phyloP scores from a whole-genome alignment of 2,888 invertebrate genomes.

The Mesorhabditis spiculigera region DNA sequence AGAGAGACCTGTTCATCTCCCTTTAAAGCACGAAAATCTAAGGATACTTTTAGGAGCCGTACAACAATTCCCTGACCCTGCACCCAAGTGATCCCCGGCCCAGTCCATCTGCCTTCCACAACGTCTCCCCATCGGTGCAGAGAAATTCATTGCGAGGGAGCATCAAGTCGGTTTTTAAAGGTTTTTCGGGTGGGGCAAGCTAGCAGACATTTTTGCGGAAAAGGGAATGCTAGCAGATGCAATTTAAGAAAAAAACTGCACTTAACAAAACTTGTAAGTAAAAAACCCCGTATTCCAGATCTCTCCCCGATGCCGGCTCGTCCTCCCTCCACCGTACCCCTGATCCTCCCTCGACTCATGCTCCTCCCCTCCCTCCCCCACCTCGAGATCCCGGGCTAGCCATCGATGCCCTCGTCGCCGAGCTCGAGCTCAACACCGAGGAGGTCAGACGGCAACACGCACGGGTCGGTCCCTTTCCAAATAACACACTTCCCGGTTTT shows the following conservation, averaged over 20 bases:
- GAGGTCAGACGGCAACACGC: constrained; percentile 22
- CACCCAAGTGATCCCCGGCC: constrained; percentile 17
- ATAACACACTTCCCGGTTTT: not conserved
- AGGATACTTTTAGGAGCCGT: constrained; percentile 44
- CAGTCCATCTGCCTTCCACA: constrained; percentile 41
- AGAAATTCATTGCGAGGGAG: not conserved
- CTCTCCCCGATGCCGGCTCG: constrained; percentile 25
- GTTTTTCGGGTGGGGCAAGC: constrained; percentile 13
- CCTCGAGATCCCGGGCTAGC: constrained; percentile 43
- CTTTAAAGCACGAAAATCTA: no score
- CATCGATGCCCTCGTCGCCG: constrained; percentile 54
- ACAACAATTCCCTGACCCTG: constrained; percentile 32
- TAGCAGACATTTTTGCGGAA: constrained; percentile 15
- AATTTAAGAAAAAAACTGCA: no score
- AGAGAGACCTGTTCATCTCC: no score
- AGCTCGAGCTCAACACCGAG: constrained; percentile 54
- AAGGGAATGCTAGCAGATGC: no score
- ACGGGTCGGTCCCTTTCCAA: constrained; percentile 8
- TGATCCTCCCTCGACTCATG: constrained; percentile 4
- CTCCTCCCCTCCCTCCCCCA: constrained; percentile 8
- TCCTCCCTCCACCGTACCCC: not conserved
- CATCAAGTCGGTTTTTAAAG: not conserved
- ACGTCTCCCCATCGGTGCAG: constrained; percentile 14
- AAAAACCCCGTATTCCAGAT: no score
- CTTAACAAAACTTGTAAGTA: no score